phyloP scores from a whole-genome alignment of 2,113 vertebrate genomes.

The Epinephelus moara region DNA sequence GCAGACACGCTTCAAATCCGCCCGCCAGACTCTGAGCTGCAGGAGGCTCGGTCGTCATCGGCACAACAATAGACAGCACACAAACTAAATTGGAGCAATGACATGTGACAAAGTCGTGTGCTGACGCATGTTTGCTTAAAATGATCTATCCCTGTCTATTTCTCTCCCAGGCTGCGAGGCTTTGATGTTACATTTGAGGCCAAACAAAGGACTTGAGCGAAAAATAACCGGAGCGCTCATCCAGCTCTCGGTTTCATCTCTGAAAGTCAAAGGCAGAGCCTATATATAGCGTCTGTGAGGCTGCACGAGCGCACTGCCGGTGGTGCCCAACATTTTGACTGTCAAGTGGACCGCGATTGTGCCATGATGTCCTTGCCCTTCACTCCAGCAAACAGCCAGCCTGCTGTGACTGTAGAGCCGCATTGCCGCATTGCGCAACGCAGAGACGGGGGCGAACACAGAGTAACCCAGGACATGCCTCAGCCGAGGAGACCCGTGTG shows the following conservation, averaged over 20 bases:
- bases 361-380: conserved; percentile 65
- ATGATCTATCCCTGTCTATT: neutral
- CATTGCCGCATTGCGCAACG: conserved; percentile 84
- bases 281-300: conserved; percentile 14
- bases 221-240: conserved; percentile 26
- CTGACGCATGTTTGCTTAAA: neutral
- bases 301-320: conserved; percentile 1
- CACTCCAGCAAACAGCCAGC: conserved; percentile 58
- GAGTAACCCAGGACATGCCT: conserved; percentile 69
- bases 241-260: neutral
- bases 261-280: conserved; percentile 27
- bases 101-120: conserved; percentile 14
- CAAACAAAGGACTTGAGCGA: conserved; percentile 45
- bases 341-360: conserved; percentile 36
- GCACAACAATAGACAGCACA: conserved; percentile 45
- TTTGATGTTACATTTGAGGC: conserved; percentile 2
- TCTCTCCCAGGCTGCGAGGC: neutral
- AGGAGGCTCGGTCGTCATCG: conserved; percentile 73
- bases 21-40: conserved; percentile 76
- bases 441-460: conserved; percentile 72
- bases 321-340: conserved; percentile 22
- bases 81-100: conserved; percentile 34
- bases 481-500: conserved; percentile 60
- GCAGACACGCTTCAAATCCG: conserved; percentile 76
- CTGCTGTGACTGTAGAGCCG: conserved; percentile 71